Conservation (phyloP, 2,113 vertebrate genomes). For the Pterocles gutturalis region DNA sequence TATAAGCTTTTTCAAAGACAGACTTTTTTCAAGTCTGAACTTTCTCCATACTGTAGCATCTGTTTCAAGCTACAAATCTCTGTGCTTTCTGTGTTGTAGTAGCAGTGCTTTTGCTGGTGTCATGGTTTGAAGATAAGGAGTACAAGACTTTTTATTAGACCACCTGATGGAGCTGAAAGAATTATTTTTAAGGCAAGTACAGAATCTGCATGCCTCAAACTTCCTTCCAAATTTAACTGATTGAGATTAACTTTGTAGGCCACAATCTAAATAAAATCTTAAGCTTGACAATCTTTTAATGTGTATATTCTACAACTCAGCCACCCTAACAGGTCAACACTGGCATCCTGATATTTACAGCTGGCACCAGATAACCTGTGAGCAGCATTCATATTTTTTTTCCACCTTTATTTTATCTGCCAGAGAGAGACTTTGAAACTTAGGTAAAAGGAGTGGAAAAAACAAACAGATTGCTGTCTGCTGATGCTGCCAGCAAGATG, state of each 20-base stretch:
- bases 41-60: background rate
- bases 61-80: background rate
- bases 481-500: background rate
- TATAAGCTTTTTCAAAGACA: background rate
- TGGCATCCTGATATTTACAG: background rate
- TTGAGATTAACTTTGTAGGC: background rate
- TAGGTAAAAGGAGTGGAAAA: background rate
- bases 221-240: background rate
- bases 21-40: background rate
- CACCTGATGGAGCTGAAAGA: background rate
- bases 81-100: background rate
- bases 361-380: background rate
- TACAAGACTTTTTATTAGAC: accelerated
- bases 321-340: accelerated
- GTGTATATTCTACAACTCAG: background rate
- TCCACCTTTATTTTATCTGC: background rate
- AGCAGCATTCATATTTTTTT: background rate
- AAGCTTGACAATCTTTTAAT: background rate
- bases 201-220: background rate
- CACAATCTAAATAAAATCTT: background rate
- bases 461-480: background rate
- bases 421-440: background rate
- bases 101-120: background rate
- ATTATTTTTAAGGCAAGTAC: background rate
- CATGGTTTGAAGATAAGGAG: background rate